Base-by-base conservation (phyloP, 2,113 vertebrate genomes). In the Dasyurus viverrinus region DNA sequence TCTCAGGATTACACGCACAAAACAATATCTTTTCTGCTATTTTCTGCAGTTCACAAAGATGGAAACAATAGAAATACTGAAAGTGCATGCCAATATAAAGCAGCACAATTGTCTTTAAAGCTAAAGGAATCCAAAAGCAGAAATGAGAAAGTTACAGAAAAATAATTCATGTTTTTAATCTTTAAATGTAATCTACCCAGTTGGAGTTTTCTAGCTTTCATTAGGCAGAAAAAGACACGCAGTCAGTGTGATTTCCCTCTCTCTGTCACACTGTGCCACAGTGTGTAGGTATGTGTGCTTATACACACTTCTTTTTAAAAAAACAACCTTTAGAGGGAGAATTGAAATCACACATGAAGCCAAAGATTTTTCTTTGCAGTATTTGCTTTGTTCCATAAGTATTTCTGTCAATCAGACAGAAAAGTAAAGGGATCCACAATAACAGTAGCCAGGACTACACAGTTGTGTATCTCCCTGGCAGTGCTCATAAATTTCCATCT, bases 111-210 rank as follows among this genome's bases (percentile, higher is more conserved):
- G 93, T 94, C 95, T 97, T 97, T 96, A 53, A 91, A 92, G 89
- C 94, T 96, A 95, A 96, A 96, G 11, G 1, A 76, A 92, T 47
- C 68, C 47, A 97, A 97, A 95, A 16, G 23, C 76, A 92, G 27
- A 30, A 24, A 91, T 95, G 95, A 96, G 1, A 4, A 97, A 97
- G 84, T 11, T 25, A 27, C 92, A 94, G 94, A 84, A 84, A 84
- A 92, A 68, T 93, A 96, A 90, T 55, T 91, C 50, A 95, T 97
- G 96, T 96, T 98, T 98, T 98, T 98, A 98, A n/a, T 97, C 50
- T 92, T 91, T 89, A 96, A 96, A 97, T 90, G 1, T 93, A 96
- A 92, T 97, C 92, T 98, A 96, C 76, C 90, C 50, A 95, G 11
- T 97, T 98, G 1, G 53, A 42, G 24, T 97, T 97, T 98, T 0